A percentile compares a stretch with the other conserved stretches of the same genome.
Conservation (phyloP, 2,797 vertebrate genomes). For the Gadopsis bispinosus region DNA sequence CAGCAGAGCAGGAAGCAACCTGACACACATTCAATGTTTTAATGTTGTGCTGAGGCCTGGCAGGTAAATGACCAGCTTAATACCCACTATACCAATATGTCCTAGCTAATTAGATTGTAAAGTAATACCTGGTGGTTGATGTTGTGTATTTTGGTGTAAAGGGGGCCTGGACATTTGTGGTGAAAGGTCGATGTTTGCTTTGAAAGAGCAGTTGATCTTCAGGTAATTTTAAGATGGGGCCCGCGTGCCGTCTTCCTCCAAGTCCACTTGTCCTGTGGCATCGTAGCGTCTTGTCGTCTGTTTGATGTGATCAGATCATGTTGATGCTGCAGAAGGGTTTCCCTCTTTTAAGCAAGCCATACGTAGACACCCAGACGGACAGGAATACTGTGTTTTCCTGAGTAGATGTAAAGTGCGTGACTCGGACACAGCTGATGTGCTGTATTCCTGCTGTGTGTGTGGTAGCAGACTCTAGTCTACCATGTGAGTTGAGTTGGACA, state of each 20-base stretch:
- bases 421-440: constrained; percentile 12
- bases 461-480: no score
- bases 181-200: not conserved
- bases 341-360: not conserved
- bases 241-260: not conserved
- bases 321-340: not conserved
- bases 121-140: not conserved
- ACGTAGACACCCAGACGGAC: not conserved
- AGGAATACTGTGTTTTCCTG: not conserved
- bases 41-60: not conserved
- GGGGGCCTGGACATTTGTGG: not conserved
- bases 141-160: not conserved
- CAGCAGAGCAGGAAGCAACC: not conserved
- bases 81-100: no score
- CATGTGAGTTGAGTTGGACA: not conserved
- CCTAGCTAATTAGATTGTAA: no score
- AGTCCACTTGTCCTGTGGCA: not conserved
- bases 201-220: not conserved
- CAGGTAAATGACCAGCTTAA: not conserved
- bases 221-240: no score
- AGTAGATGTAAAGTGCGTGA: not conserved
- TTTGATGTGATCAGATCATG: not conserved
- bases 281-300: not conserved
- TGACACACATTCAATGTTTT: not conserved
- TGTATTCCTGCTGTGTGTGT: not conserved